phyloP scores from a whole-genome alignment of 2,113 vertebrate species.

The Brachionichthys hirsutus region DNA sequence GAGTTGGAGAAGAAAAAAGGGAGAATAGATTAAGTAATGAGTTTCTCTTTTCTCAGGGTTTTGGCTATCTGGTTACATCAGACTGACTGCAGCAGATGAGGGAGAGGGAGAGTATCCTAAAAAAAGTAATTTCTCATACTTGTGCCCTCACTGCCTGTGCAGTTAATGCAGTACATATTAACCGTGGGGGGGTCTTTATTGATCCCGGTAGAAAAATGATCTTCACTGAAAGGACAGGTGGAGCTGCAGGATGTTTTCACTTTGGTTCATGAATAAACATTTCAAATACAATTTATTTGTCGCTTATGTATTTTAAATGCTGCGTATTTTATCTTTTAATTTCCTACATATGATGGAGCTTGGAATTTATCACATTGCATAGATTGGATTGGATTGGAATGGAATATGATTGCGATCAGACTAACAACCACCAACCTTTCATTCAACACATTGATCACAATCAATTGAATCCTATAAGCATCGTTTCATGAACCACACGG shows the following conservation, averaged over 20 bases:
- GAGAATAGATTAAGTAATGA: slow-evolving; percentile 40
- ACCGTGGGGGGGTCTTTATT: slow-evolving; percentile 31
- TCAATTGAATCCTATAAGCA: no score
- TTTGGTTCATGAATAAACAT: background rate
- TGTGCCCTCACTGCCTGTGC: slow-evolving; percentile 21
- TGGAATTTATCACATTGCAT: no score
- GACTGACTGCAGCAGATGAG: slow-evolving; percentile 39
- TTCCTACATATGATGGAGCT: no score
- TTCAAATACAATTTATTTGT: no score
- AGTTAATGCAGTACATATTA: slow-evolving; percentile 40
- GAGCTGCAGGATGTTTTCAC: slow-evolving; percentile 4
- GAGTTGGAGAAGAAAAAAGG: slow-evolving; percentile 14
- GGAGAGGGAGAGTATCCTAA: slow-evolving; percentile 23
- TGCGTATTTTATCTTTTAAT: no score
- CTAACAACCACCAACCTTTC: no score
- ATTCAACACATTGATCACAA: no score
- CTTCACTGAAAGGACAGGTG: slow-evolving; percentile 6
- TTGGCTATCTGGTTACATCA: slow-evolving; percentile 32
- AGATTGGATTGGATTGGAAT: no score
- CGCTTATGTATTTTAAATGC: background rate
- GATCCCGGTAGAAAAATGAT: slow-evolving; percentile 27
- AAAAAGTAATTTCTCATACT: slow-evolving; percentile 28
- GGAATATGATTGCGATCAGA: no score
- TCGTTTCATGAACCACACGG: no score
- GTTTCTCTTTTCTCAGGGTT: slow-evolving; percentile 27